Base-by-base conservation (phyloP, 2,113 vertebrate genomes). In the Bungarus multicinctus region DNA sequence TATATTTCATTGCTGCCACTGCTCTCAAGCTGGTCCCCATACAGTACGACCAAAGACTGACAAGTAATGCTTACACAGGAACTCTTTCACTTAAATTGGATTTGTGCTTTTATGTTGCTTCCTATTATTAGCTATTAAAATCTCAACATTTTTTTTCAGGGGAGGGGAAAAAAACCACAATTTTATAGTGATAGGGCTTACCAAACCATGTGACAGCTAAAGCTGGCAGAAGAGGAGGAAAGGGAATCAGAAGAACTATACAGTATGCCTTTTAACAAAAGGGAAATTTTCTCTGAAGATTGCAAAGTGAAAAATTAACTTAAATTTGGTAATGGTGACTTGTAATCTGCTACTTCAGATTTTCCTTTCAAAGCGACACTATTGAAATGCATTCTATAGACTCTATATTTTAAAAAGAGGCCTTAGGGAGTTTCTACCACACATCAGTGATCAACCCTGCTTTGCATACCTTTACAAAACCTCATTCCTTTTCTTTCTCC, bases 1-100 rank as follows among this genome's bases (percentile, higher is more conserved):
- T 99, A 99, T 99, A 99, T 99, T 99, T 99, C 98, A 98, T 98
- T 97, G 97, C 98, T 98, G 98, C 98, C 97, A 97, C 97, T 97
- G 98, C 98, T 98, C 97, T 93, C 98, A 97, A 98, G 98, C 98
- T 96, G 97, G 98, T 98, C 97, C 95, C 98, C 98, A 96, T 98
- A 97, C 98, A 98, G 98, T 98, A 98, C 98, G 98, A 98, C 98
- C 98, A 98, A 94, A 96, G 98, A 98, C 98, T 99, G 98, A 99
- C 99, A 99, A 98, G 98, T 98, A 97, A 97, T 97, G 98, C 98
- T 98, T 98, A 98, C 98, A 98, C 39, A 96, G 98, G 97, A 98
- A 97, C 97, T 97, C 97, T 97, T 96, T 97, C 96, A 97, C 97
- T 97, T 97, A 97, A 98, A 98, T 98, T 97, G 98, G 97, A 97